Evolutionary conservation across 2,888 invertebrate genomes (phyloP).

Genomic region (Agrypnus murinus): DNA sequence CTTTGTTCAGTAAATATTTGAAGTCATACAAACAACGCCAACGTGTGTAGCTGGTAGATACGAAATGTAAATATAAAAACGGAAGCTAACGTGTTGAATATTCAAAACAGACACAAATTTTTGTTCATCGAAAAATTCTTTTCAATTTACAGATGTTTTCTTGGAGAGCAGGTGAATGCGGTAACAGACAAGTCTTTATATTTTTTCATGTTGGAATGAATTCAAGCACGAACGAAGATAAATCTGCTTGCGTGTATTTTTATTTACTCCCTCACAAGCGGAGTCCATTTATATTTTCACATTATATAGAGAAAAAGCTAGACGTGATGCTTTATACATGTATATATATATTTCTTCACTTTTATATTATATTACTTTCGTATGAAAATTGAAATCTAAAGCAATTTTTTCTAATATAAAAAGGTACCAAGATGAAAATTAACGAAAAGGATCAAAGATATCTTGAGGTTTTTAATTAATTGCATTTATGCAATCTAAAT

Average conservation of each 20-base stretch:
- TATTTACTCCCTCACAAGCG: constrained; percentile 41
- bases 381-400: no score
- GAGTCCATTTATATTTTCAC: constrained; percentile 37
- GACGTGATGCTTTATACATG: background rate
- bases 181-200: constrained; percentile 37
- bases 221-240: constrained; percentile 46
- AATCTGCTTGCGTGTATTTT: constrained; percentile 38
- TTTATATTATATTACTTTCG: constrained; percentile 5
- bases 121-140: constrained; percentile 16
- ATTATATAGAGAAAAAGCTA: constrained; percentile 24
- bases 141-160: background rate
- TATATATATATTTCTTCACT: constrained; percentile 5
- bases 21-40: no score
- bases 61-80: background rate
- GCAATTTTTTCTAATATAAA: no score
- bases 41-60: no score
- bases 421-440: no score
- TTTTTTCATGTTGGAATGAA: constrained; percentile 41
- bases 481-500: no score
- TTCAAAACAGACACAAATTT: background rate
- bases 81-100: background rate
- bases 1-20: no score
- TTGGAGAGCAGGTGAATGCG: constrained; percentile 37
- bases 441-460: no score
- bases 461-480: no score